A percentile compares a stretch with the other conserved stretches of the same genome.
Evolutionary conservation across 2,797 vertebrate species (phyloP).

Genomic region (Okamejei kenojei): DNA sequence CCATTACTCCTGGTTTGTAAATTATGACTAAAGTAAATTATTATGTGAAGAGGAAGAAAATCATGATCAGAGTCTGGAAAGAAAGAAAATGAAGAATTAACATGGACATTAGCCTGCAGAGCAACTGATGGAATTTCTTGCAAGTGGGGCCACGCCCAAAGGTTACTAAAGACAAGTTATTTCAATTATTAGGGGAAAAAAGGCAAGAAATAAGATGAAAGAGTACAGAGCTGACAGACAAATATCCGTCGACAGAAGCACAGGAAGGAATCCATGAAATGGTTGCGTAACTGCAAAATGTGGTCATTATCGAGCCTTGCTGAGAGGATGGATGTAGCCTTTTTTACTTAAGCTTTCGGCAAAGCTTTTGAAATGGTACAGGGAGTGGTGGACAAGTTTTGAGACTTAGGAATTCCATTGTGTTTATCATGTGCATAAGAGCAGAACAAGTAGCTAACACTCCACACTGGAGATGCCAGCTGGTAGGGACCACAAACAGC

Average conservation of each 20-base stretch:
- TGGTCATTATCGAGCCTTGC: background rate
- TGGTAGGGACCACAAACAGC: background rate
- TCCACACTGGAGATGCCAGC: background rate
- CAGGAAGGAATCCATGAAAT: background rate
- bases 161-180: background rate
- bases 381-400: background rate
- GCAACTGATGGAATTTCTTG: background rate
- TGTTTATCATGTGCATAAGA: background rate
- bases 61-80: background rate
- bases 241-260: background rate
- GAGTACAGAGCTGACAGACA: background rate
- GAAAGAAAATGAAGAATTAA: background rate
- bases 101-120: background rate
- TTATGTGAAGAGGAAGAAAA: background rate
- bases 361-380: background rate
- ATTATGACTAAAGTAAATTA: background rate
- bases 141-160: background rate
- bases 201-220: background rate
- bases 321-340: background rate
- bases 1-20: too few relatives aligned
- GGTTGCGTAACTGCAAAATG: background rate
- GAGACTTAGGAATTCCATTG: background rate
- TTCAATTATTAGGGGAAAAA: background rate
- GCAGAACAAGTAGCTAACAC: too few relatives aligned
- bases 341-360: background rate